Conservation (phyloP, 2,113 vertebrate genomes). For the Phyllostomus hastatus region DNA sequence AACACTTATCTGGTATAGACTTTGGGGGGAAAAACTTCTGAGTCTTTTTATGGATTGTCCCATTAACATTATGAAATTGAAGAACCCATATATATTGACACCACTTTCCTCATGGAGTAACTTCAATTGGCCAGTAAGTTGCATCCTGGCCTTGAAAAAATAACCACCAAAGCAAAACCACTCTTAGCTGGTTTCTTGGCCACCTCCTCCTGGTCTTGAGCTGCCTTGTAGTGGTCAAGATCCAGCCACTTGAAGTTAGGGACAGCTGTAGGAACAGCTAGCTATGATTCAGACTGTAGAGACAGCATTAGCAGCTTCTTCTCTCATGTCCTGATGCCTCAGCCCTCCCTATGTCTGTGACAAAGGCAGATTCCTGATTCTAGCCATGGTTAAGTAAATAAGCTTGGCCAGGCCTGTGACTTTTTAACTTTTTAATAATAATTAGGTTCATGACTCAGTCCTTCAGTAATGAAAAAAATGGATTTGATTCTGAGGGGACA, state of each 20-base stretch:
- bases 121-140: neutral
- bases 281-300: neutral
- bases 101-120: neutral
- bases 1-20: neutral
- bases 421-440: conserved; percentile 31
- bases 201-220: neutral
- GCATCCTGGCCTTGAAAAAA: neutral
- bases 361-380: neutral
- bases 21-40: neutral
- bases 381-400: neutral
- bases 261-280: neutral
- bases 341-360: conserved; percentile 38
- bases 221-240: neutral
- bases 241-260: neutral
- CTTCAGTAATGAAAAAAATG: neutral
- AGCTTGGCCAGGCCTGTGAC: neutral
- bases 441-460: neutral
- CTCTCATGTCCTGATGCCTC: neutral
- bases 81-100: neutral
- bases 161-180: neutral
- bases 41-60: neutral
- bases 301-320: neutral
- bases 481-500: conserved; percentile 24
- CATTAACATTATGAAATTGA: neutral
- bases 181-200: neutral